A percentile compares a stretch with the other conserved stretches of the same genome.
Evolutionary conservation across 2,113 vertebrate species (phyloP).

Genomic region (Callionymus lyra): DNA sequence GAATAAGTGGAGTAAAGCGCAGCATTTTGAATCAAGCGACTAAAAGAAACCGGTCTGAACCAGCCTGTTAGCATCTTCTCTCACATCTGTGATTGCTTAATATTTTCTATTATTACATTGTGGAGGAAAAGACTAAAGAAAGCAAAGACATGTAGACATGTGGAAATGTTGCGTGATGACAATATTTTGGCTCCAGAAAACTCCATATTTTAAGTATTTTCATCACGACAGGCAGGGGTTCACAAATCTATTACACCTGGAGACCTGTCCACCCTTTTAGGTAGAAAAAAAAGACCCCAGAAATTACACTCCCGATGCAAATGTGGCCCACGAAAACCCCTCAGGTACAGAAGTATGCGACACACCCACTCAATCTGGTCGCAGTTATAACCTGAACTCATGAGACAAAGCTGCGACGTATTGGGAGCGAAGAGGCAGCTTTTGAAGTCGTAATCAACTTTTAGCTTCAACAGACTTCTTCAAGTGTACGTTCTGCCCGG

Average conservation of each 20-base stretch:
- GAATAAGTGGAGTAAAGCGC: constrained; percentile 43
- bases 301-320: constrained; percentile 47
- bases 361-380: constrained; percentile 8
- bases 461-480: constrained; percentile 27
- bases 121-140: too few species aligned
- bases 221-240: constrained; percentile 29
- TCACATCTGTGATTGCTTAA: too few species aligned
- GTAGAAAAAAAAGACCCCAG: constrained; percentile 22
- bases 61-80: constrained; percentile 8
- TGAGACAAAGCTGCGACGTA: constrained; percentile 12
- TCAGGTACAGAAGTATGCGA: constrained; percentile 12
- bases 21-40: constrained; percentile 43
- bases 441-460: constrained; percentile 43
- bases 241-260: constrained; percentile 25
- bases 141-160: too few species aligned
- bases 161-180: constrained; percentile 3
- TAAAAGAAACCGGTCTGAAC: constrained; percentile 18
- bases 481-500: constrained; percentile 31
- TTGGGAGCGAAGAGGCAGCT: constrained; percentile 19
- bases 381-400: constrained; percentile 20
- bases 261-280: constrained; percentile 25
- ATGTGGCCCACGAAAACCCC: constrained; percentile 28
- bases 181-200: constrained; percentile 2
- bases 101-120: too few species aligned
- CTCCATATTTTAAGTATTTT: constrained; percentile 6